Percentiles rank a stretch among this genome's conserved stretches.
These are phyloP conservation scores for Oncorhynchus tshawytscha DNA, from an alignment of 2,113 vertebrate species.

Conservation along the genomic window DNA sequence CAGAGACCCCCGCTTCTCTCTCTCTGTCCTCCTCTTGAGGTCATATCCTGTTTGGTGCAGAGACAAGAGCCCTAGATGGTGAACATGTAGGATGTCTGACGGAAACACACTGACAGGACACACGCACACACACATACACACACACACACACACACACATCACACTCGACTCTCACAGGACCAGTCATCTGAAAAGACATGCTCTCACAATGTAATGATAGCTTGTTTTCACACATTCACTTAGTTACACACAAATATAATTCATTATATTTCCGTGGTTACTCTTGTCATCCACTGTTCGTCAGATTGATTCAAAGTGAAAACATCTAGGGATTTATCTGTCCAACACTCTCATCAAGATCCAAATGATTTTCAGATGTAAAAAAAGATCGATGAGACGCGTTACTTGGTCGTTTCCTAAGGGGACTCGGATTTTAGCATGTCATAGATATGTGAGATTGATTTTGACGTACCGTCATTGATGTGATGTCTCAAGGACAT, in stretches of 20 bases:
- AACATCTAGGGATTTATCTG: constrained; percentile 14
- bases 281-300: neutral
- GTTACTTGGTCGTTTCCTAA: constrained; percentile 9
- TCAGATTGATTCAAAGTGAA: constrained; percentile 28
- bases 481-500: neutral
- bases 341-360: neutral
- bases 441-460: constrained; percentile 12
- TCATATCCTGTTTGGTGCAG: constrained; percentile 33
- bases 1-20: constrained; percentile 31
- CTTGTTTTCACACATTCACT: constrained; percentile 34
- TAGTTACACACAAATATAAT: neutral
- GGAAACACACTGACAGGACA: constrained; percentile 14
- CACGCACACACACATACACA: constrained; percentile 7
- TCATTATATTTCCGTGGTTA: too few relatives aligned
- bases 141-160: too few relatives aligned
- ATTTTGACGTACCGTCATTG: constrained; percentile 32
- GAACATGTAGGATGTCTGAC: neutral
- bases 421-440: neutral
- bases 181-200: constrained; percentile 27
- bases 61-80: constrained; percentile 9
- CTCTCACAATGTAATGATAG: constrained; percentile 31
- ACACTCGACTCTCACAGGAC: neutral
- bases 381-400: constrained; percentile 16
- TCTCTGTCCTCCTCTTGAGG: constrained; percentile 33
- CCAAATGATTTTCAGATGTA: constrained; percentile 6